Base-by-base conservation (phyloP, 2,113 vertebrate genomes). In the Bambusicola thoracicus region DNA sequence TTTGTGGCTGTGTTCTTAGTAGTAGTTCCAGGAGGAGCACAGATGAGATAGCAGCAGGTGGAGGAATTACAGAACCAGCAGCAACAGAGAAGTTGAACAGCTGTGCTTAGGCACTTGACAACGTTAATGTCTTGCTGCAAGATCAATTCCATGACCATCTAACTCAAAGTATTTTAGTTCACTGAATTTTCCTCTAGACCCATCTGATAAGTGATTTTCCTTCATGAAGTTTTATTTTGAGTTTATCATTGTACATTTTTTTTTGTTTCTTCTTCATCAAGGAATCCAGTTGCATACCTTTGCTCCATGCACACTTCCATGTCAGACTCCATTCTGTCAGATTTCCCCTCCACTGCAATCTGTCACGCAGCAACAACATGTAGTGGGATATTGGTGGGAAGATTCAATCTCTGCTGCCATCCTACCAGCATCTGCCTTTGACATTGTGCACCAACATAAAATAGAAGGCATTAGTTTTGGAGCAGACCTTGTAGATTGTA, bases 61-160 rank as follows among this genome's bases (percentile, higher is more conserved):
- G 53, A 90, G 72, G 87, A 89, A 81, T 55, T 66, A n/a, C 72
- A 92, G 48, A 74, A 74, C 43, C 65, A 81, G 81, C 51, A 81
- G 63, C 66, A 85, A 25, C 1, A 76, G 67, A 73, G 79, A 38
- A 73, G 73, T 43, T 80, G 69, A 95, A 41, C 75, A 92, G 75
- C 55, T 88, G 63, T 62, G 58, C 59, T 72, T 53, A 84, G 65
- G 40, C 65, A 81, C 58, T 72, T 2, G 0, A 4, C 51, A 43
- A 19, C 19, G 40, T 53, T 85, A 53, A 66, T 90, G 75, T 73
- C 46, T 81, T 48, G 25, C n/a, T 12, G 24, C 20, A 89, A 81
- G 88, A 84, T 63, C 86, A 72, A 91, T 87, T 92, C 81, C 48
- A 7, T 6, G 44, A 74, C 15, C 41, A 43, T 59, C 63, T 85